Base-by-base conservation (phyloP, 2,888 invertebrate species). In the Pseudococcus jackbeardsleyi region DNA sequence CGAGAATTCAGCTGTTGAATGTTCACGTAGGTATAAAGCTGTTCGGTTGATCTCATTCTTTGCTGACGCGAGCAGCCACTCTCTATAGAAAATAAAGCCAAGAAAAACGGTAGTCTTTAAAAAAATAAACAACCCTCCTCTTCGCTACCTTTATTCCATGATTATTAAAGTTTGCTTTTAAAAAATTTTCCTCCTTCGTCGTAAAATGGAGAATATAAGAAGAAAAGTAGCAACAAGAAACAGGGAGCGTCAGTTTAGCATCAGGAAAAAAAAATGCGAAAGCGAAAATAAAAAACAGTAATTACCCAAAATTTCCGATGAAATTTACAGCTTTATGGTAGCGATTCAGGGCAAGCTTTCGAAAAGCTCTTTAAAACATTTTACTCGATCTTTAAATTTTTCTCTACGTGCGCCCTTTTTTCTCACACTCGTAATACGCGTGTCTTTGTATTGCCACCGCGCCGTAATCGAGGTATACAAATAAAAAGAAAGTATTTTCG, bases 91-190 rank as follows among this genome's bases (percentile, higher is more conserved):
- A 17, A 12, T 1, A 15, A 50, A 50, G 26, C 26, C 26, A 33
- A 33, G 26, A 33, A 12, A 17, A 12, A 17, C 50, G 15, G 17
- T 5, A 17, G 15, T 50, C 15, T n/a, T 22, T 72, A 72, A 33
- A 72, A 72, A 22, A 72, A 26, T n/a, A 72, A 72, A 4, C 26
- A n/a, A 59, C 68, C 33, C 6, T 6, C 26, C 9, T n/a, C n/a
- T 9, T 2, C n/a, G 59, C 0, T 19, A 59, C 59, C 19, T 59
- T 59, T 59, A 59, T 59, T 72, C 33, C 33, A 72, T 72, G 68
- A 72, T 72, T 33, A 72, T 72, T 72, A 33, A 72, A 72, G 68
- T 72, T 72, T 33, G 68, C 68, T 72, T 72, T 72, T 26, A 72
- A 72, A 22, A 64, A 72, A 72, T 15, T 72, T 72, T 33, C 22